Evolutionary conservation across 2,888 invertebrate genomes (phyloP), one percentile per base, ranked within the genome.

Genomic region (Drosophila aldrichi): DNA sequence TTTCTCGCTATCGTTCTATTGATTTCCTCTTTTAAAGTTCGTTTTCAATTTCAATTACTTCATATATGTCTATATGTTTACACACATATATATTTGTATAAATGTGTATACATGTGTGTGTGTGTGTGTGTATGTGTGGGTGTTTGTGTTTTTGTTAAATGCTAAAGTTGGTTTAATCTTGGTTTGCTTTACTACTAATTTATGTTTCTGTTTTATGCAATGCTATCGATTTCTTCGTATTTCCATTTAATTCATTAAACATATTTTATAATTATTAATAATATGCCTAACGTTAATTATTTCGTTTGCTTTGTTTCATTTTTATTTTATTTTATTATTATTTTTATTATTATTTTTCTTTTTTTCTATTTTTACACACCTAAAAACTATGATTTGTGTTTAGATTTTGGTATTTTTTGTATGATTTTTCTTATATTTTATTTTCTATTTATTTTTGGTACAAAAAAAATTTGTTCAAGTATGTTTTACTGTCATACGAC

Each of bases 311-410:
- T 20, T 70, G 10, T 60, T 72, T 68, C 58, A 70, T 58, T 32
- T 32, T 49, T 51, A 58, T 61, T 65, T 71, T 36, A 55, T 52
- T 22, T 22, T 58, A 40, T 72, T 69, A 65, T 34, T 58, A 52
- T 44, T 70, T 56, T 70, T 74, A 22, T 65, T 52, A n/a, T n/a
- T n/a, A n/a, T 72, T 69, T 67, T 34, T 58, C 55, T 44, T 70
- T 56, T 70, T 74, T 66, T 57, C 74, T 74, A 67, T 73, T 74
- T 81, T 79, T 79, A 76, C 80, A 79, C 59, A 67, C 76, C 77
- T 77, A 77, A 65, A 62, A 68, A 72, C 83, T 77, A 78, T 78
- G 68, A 78, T 69, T 69, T 76, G 74, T 73, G 68, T 79, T 79
- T 66, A 69, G 68, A 73, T 77, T 80, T 80, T 73, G 52, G 68